Base-by-base conservation (phyloP, 2,797 vertebrate genomes). In the Pipistrellus pygmaeus region DNA sequence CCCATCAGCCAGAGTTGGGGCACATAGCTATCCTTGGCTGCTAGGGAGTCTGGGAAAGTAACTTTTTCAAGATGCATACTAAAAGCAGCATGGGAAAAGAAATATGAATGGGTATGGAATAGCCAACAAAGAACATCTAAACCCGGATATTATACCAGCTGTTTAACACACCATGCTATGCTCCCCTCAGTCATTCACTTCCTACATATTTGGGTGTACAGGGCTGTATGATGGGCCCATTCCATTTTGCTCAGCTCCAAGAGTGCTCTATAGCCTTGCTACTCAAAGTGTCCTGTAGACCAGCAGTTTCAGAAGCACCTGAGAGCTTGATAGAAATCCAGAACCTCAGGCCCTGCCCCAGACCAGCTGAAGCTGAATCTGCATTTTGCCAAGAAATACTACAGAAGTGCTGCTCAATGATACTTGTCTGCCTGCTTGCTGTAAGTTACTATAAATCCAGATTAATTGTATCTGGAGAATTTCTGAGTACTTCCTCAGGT, bases 221-320 rank as follows among this genome's bases (percentile, higher is more conserved):
- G 68, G 57, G n/a, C 75, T 75, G 6, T 81, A 76, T 84, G 23
- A 1, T 57, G 51, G 38, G 23, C 25, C 41, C 71, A 3, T 91
- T 76, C 44, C 51, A 80, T 44, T 80, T 80, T 86, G 35, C 20
- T 97, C 48, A 95, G 6, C n/a, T 95, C 68, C 81, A 55, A 81
- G n/a, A 62, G 38, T 84, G n/a, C 51, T 84, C 25, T 71, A 32
- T 17, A 87, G n/a, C 73, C 30, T 93, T 90, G 46, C 30, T 81
- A 62, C 60, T 66, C 66, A 41, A 81, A 48, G 10, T 85, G n/a
- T 9, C 76, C 66, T 72, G 1, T 85, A 71, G 32, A 48, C 85
- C 21, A 80, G 4, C 17, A 91, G 30, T 66, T 48, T 93, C 11
- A 23, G 62, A 77, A 95, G 90, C 76, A 81, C 35, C 75, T 2